phyloP scores from a whole-genome alignment of 2,113 vertebrate genomes.

The Rhea pennata region DNA sequence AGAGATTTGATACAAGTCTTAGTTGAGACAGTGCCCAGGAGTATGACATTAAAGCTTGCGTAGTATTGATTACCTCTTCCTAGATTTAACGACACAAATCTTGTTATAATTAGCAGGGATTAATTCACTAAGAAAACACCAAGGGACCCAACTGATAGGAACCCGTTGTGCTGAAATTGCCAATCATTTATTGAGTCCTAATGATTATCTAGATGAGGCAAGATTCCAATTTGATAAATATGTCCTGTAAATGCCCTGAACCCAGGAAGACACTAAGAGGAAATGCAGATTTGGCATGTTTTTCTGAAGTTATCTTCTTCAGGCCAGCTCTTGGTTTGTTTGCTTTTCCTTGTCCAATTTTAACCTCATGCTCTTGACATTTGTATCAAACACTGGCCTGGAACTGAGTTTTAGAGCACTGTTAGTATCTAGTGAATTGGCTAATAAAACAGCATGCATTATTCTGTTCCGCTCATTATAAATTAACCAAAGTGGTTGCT shows the following conservation, averaged over 20 bases:
- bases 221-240: background rate
- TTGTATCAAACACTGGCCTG: conserved; percentile 8
- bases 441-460: conserved; percentile 5
- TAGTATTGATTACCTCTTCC: background rate
- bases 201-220: background rate
- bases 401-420: background rate
- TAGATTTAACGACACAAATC: background rate
- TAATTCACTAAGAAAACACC: background rate
- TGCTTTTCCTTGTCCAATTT: background rate
- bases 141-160: background rate
- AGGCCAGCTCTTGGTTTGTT: background rate
- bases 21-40: background rate
- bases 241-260: background rate
- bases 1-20: background rate
- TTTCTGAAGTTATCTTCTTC: background rate
- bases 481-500: conserved; percentile 39
- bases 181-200: background rate
- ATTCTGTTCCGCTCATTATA: conserved; percentile 25
- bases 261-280: background rate
- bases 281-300: conserved; percentile 5
- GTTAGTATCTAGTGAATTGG: background rate
- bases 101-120: background rate
- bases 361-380: conserved; percentile 22
- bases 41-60: background rate
- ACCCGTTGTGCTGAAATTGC: background rate